phyloP scores from a whole-genome alignment of 2,888 invertebrate species.

The Tiliacea aurago region DNA sequence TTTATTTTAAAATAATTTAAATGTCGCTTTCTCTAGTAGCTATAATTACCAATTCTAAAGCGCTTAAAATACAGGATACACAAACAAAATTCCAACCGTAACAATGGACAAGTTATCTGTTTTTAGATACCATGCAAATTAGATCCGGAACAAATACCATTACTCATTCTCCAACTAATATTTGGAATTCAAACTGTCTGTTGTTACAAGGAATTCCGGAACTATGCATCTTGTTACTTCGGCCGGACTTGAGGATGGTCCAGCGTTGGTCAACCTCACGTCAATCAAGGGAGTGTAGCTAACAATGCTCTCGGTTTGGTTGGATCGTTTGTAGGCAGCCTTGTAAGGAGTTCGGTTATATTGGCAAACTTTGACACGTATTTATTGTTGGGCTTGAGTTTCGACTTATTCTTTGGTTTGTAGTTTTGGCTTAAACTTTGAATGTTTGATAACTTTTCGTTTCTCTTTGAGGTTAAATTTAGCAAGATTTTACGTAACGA shows the following conservation, averaged over 20 bases:
- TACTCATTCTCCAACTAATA: constrained; percentile 80
- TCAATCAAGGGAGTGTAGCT: constrained; percentile 83
- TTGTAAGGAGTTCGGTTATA: constrained; percentile 54
- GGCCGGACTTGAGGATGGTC: constrained; percentile 74
- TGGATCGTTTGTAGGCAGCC: constrained; percentile 56
- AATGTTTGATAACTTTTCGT: constrained; percentile 36
- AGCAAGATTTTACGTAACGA: constrained; percentile 5
- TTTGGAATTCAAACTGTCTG: constrained; percentile 78
- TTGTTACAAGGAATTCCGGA: constrained; percentile 70
- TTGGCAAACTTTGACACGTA: constrained; percentile 61
- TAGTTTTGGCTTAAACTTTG: constrained; percentile 37
- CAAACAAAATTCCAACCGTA: constrained; percentile 28
- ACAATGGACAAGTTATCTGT: constrained; percentile 48
- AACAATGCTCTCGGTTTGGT: constrained; percentile 72
- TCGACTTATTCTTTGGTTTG: constrained; percentile 46
- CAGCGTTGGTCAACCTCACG: constrained; percentile 83
- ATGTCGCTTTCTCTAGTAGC: background rate
- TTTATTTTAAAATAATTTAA: background rate
- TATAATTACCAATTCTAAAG: background rate
- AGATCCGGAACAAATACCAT: constrained; percentile 75
- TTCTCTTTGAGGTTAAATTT: constrained; percentile 23
- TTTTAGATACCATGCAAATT: constrained; percentile 64
- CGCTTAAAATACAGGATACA: constrained; percentile 21
- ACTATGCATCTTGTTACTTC: constrained; percentile 78
- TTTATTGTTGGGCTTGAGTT: constrained; percentile 57